Evolutionary conservation across 2,797 vertebrate genomes (phyloP), one percentile per base, ranked within the genome.

Genomic region (Glossophaga mutica): DNA sequence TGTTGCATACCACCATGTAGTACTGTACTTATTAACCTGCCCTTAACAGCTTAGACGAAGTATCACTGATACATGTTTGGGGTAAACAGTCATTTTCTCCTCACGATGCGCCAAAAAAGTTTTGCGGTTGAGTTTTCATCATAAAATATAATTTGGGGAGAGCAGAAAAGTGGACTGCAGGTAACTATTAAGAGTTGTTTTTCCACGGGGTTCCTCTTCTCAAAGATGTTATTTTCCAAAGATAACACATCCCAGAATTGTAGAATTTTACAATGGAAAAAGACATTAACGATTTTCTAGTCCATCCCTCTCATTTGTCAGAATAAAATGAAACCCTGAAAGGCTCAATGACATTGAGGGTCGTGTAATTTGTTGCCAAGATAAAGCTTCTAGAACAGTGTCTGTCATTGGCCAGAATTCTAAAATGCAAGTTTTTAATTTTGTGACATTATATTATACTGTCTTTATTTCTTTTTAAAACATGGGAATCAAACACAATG

Each of bases 401-500:
- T 93, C 92, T 91, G 89, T 89, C 55, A 48, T 79, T 93, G 76
- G 84, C 52, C 50, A 90, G 65, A 78, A 89, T 59, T 94, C 92
- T 91, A 89, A 88, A 78, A 79, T 59, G 12, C 52, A 92, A 92
- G 50, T 32, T 90, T 96, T 81, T 84, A 42, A 76, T 93, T 88
- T 93, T 83, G 55, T 91, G 26, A 78, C 62, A 73, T 46, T 46
- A 88, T 48, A 57, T 65, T 52, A 70, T 44, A 96, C 29, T 82
- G 37, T 32, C 18, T 94, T 76, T 50, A 74, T 86, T 92, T 85
- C 21, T 91, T 90, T 97, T 90, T 48, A 62, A 96, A 95, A 77
- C 68, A 74, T 67, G 67, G 44, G 55, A 93, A 48, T 26, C 87
- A 59, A 71, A 96, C 6, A 94, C 74, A 90, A 82, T 84, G 57